These are phyloP conservation scores for Coilia nasus DNA, from an alignment of 2,797 vertebrate species.

Conservation along the genomic window DNA sequence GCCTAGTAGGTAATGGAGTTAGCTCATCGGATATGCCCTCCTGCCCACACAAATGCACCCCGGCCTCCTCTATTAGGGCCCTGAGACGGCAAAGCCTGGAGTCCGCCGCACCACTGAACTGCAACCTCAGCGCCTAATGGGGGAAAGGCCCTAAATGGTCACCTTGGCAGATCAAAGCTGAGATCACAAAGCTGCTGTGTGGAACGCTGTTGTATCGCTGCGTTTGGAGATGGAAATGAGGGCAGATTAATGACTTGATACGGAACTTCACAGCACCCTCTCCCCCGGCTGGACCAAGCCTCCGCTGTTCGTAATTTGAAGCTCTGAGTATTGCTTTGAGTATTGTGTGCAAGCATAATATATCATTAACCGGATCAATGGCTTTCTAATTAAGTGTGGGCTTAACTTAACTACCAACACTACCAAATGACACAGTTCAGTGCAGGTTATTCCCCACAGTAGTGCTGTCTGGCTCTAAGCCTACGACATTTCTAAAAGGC, in stretches of 20 bases:
- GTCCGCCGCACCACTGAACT: constrained; percentile 43
- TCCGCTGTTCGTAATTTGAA: neutral
- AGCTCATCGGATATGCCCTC: constrained; percentile 33
- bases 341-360: neutral
- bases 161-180: constrained; percentile 39
- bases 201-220: neutral
- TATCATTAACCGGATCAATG: constrained; percentile 35
- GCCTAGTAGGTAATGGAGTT: constrained; percentile 16
- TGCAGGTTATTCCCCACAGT: neutral
- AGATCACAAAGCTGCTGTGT: constrained; percentile 24
- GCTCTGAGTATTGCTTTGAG: constrained; percentile 27
- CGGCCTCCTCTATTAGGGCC: constrained; percentile 37
- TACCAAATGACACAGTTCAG: neutral
- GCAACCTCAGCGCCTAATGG: constrained; percentile 40
- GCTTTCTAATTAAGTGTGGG: constrained; percentile 24
- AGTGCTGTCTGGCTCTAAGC: neutral
- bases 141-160: constrained; percentile 32
- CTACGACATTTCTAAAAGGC: neutral
- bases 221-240: no score
- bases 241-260: constrained; percentile 9
- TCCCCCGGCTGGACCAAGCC: no score
- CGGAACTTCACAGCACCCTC: neutral
- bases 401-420: constrained; percentile 1
- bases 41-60: constrained; percentile 34
- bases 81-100: constrained; percentile 45